Evolutionary conservation across 2,797 vertebrate species (phyloP), one percentile per base, ranked within the genome.

Genomic region (Periparus ater): DNA sequence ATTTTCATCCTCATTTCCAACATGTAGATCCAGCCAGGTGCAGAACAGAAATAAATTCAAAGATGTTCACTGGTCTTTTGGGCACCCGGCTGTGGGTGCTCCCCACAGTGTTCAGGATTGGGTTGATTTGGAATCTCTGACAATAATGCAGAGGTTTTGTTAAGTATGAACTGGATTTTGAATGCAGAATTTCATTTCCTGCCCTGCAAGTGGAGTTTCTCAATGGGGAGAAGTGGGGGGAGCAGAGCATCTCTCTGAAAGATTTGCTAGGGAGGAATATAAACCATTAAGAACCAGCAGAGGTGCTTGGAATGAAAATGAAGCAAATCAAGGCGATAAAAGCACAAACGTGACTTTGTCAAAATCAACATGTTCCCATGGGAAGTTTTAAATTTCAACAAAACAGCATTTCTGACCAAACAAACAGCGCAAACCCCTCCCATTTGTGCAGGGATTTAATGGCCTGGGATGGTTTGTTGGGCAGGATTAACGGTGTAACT

Each of bases 401-500:
- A 42, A 68, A 25, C 13, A 13, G 30, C 10, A 0, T 82, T 88
- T 88, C 45, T 76, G 42, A 62, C 53, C 76, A 44, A 36, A 42
- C 11, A 13, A 30, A 27, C 26, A 12, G 11, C 53, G 47, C n/a
- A 0, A 25, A 30, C 29, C 47, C 38, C 34, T 76, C 58, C 62
- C 3, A 1, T 25, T 50, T 55, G 34, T 6, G 11, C 42, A 12
- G 72, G 55, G 61, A 45, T 51, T 70, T 13, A 17, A 13, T 4
- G 27, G 8, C 44, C 34, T 47, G 57, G 60, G 23, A 0, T 70
- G 42, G 13, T 50, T 53, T 4, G 17, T 2, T 53, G 61, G 47
- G 3, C 26, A 22, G 68, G 60, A 26, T 34, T 26, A 45, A 45
- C 50, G 0, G 0, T 26, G 13, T 7, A 2, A 7, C 22, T 23